Base-by-base conservation (phyloP, 2,113 vertebrate genomes). In the Brachypodius melanocephalos region DNA sequence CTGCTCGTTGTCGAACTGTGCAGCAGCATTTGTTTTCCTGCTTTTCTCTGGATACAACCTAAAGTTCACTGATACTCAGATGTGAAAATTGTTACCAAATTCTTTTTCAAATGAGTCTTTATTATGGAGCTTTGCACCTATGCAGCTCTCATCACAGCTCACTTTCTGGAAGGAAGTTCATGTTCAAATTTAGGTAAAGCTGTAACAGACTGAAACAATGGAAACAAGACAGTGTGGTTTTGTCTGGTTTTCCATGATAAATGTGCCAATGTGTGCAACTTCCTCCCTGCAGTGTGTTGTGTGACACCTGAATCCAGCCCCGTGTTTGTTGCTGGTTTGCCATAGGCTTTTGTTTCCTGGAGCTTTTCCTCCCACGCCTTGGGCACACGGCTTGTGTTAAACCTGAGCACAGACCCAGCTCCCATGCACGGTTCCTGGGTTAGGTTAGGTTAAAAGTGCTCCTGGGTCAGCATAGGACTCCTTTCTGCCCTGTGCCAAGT, bases 11-110 rank as follows among this genome's bases (percentile, higher is more conserved):
- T 34, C 52, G 68, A 43, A 5, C 49, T 91, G 29, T 84, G 10
- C 28, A n/a, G 13, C 26, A 58, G 34, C 14, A 18, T 49, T 84
- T 62, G 6, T 51, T 58, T 49, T 51, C 22, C 29, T 59, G 12
- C 19, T 59, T 84, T 80, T 28, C 29, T 74, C 15, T 79, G 62
- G 16, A 20, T 14, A 1, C 34, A 52, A 10, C 31, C 29, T 80
- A 2, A 54, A 63, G 10, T 22, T 92, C 3, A 3, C 34, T 28
- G 10, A 8, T 5, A 2, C 34, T 36, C 0, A 0, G 26, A 11
- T 55, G 16, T 1, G 1, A 34, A 42, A 69, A n/a, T 51, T n/a
- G 10, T 22, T 38, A 2, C 0, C 7, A n/a, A 34, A 20, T 42
- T 74, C 8, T 51, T 75, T 71, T 52, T 36, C 28, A 28, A 52